These are phyloP conservation scores for Poecilia gillii DNA, from an alignment of 2,797 vertebrate species.

Conservation along the genomic window DNA sequence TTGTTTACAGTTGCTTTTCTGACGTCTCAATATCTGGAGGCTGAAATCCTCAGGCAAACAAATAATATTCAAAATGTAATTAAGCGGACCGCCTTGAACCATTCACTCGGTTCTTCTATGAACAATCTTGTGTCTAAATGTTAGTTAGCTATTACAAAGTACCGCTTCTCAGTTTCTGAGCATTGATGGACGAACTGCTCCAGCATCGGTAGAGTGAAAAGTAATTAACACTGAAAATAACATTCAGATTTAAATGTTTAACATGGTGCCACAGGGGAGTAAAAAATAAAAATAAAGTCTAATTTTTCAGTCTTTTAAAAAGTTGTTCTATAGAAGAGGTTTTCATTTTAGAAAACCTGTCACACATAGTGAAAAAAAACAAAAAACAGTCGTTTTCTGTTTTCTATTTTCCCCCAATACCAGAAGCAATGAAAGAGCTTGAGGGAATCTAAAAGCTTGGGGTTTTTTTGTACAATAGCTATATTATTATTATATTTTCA, in stretches of 20 bases:
- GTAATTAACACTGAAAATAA: not conserved
- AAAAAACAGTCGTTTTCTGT: not conserved
- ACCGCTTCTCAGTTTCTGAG: not conserved
- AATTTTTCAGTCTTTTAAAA: not conserved
- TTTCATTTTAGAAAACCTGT: not conserved
- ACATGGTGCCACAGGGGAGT: not conserved
- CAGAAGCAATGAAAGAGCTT: constrained; percentile 8
- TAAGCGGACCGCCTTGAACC: not conserved
- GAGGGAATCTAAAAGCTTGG: constrained; percentile 18
- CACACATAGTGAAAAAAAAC: not conserved
- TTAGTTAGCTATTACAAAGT: not conserved
- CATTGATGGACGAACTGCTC: not conserved
- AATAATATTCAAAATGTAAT: not conserved
- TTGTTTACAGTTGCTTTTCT: not conserved
- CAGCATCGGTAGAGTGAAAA: too few species aligned
- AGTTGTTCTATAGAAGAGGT: not conserved
- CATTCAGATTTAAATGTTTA: not conserved
- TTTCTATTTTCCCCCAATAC: constrained; percentile 15
- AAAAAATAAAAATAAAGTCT: not conserved
- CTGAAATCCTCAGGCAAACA: not conserved
- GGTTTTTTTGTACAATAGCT: constrained; percentile 19
- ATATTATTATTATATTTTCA: constrained; percentile 13
- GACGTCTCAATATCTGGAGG: not conserved
- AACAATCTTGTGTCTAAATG: not conserved
- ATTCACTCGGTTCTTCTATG: not conserved